Percentiles rank a stretch among this genome's conserved stretches.
Conservation (phyloP, 2,797 vertebrate species). For the Amphiprion clarkii region DNA sequence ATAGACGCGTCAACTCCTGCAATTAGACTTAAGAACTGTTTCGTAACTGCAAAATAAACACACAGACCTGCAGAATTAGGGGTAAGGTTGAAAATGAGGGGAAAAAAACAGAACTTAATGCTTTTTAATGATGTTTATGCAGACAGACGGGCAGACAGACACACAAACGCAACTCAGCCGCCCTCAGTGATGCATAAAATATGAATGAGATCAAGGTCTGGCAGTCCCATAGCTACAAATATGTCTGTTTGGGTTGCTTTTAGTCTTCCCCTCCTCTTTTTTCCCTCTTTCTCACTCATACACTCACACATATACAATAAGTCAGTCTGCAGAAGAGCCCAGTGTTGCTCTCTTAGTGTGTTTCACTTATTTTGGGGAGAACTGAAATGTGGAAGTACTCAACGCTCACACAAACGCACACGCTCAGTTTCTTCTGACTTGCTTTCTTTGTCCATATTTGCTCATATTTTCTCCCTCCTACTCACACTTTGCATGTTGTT, state of each 20-base stretch:
- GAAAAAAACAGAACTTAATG: background rate
- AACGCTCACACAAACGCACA: constrained; percentile 17
- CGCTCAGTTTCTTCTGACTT: constrained; percentile 14
- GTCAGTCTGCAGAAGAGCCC: constrained; percentile 21
- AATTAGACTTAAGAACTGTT: background rate
- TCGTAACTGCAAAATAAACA: background rate
- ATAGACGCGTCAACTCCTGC: background rate
- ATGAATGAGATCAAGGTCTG: constrained; percentile 71
- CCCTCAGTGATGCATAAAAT: constrained; percentile 58
- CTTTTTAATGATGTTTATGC: background rate
- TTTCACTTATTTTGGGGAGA: constrained; percentile 45
- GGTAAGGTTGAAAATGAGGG: background rate
- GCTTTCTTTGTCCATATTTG: constrained; percentile 65
- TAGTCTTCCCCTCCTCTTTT: background rate
- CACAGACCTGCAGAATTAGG: background rate
- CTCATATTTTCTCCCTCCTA: constrained; percentile 42
- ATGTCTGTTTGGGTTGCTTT: constrained; percentile 45
- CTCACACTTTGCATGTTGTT: constrained; percentile 59
- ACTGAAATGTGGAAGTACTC: constrained; percentile 29
- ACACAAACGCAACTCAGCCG: constrained; percentile 28
- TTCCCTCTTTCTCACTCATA: constrained; percentile 5
- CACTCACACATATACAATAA: constrained; percentile 13
- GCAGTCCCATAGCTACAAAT: constrained; percentile 39
- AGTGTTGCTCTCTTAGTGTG: constrained; percentile 13
- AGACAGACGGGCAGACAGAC: constrained; percentile 14